Evolutionary conservation across 2,113 vertebrate genomes (phyloP).

Genomic region (Arizona elegans): DNA sequence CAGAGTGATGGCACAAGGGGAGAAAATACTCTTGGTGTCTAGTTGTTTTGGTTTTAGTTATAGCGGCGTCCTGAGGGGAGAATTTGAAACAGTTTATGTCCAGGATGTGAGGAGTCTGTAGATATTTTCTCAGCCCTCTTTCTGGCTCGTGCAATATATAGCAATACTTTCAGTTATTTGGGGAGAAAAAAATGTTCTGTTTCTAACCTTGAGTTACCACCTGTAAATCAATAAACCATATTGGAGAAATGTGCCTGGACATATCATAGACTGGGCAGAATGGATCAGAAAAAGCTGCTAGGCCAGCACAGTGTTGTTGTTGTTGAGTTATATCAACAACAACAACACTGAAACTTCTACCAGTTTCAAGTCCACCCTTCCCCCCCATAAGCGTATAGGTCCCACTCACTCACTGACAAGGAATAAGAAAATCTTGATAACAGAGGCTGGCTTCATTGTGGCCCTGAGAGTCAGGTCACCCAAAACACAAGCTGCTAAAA

Average conservation of each 20-base stretch:
- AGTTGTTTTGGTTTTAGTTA: neutral
- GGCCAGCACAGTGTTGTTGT: neutral
- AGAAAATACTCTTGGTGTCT: neutral
- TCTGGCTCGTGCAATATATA: neutral
- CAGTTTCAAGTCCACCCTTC: neutral
- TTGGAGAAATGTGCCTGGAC: neutral
- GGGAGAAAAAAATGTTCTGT: no score
- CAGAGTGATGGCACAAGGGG: neutral
- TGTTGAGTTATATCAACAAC: neutral
- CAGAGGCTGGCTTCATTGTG: neutral
- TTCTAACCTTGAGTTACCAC: neutral
- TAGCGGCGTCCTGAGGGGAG: neutral
- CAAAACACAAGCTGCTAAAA: constrained; percentile 37
- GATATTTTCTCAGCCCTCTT: neutral
- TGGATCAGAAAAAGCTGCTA: neutral
- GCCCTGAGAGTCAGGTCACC: constrained; percentile 23
- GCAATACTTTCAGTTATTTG: neutral
- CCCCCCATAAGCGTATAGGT: neutral
- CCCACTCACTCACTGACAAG: neutral
- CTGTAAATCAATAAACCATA: neutral
- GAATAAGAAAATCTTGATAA: neutral
- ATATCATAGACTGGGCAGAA: neutral
- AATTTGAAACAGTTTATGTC: neutral
- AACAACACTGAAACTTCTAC: no score
- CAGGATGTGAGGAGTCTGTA: neutral